phyloP scores from a whole-genome alignment of 1,140 invertebrate species.

The Latrodectus geometricus region DNA sequence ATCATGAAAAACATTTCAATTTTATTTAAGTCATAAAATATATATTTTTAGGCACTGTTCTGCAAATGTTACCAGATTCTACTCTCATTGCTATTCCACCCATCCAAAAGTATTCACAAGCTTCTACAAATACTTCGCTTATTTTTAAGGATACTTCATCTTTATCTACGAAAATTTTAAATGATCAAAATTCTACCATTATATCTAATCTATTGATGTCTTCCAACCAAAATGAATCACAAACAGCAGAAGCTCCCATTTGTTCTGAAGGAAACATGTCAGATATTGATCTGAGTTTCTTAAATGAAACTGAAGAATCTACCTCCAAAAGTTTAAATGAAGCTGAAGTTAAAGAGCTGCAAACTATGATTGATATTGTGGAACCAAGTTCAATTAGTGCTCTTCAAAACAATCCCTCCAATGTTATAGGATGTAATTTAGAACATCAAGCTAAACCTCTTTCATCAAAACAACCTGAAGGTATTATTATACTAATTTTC shows the following conservation, averaged over 20 bases:
- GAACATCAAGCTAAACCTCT: constrained; percentile 3
- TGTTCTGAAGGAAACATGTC: constrained; percentile 53
- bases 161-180: background rate
- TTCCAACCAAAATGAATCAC: constrained; percentile 1
- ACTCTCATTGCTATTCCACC: constrained; percentile 34
- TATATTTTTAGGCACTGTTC: constrained; percentile 40
- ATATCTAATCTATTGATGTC: constrained; percentile 33
- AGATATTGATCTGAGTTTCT: constrained; percentile 54
- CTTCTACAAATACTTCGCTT: constrained; percentile 16
- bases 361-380: constrained; percentile 6
- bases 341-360: constrained; percentile 16
- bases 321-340: constrained; percentile 26
- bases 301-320: constrained; percentile 50
- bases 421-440: background rate
- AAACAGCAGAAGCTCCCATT: constrained; percentile 22
- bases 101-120: background rate
- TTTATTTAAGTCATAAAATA: too few species aligned
- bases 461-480: background rate
- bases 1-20: too few species aligned
- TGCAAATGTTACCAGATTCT: constrained; percentile 52
- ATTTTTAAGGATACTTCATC: constrained; percentile 29
- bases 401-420: background rate
- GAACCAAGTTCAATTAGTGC: constrained; percentile 16
- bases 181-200: background rate
- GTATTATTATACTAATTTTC: background rate